These are phyloP conservation scores for Amphilophus citrinellus DNA, from an alignment of 2,113 vertebrate species.

Conservation along the genomic window DNA sequence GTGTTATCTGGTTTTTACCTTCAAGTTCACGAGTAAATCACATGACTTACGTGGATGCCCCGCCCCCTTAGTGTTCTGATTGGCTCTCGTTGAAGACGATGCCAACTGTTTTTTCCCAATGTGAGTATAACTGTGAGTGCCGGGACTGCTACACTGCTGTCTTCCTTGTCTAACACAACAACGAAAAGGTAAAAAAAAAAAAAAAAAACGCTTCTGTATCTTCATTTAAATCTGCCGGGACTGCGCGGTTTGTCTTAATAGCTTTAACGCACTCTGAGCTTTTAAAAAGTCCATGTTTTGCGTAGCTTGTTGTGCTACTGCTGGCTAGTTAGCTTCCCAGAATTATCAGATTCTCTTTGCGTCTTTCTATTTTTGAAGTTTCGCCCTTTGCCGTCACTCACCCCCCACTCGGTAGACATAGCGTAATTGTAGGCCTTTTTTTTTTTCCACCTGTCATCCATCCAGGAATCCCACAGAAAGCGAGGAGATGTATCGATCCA, in stretches of 20 bases:
- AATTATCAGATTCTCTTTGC: constrained; percentile 1
- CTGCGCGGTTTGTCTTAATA: fast-evolving
- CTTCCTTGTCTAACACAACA: fast-evolving
- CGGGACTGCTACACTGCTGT: fast-evolving
- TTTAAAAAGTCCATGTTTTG: not conserved
- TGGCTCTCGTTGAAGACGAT: constrained; percentile 17
- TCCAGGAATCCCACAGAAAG: not conserved
- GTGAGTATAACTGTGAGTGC: constrained; percentile 44
- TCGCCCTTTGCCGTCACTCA: not conserved
- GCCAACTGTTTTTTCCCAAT: not conserved
- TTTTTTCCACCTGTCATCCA: not conserved
- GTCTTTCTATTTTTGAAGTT: not conserved
- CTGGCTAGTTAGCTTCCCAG: not conserved
- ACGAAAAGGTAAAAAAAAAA: constrained; percentile 44
- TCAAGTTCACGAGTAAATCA: not conserved
- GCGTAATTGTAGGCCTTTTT: not conserved
- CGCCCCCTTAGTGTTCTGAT: constrained; percentile 59
- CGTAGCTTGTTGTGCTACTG: constrained; percentile 24
- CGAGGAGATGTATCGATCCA: constrained; percentile 75
- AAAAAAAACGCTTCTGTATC: fast-evolving
- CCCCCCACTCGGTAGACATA: no score
- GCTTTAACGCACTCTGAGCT: not conserved
- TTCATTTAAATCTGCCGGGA: not conserved
- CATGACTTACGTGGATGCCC: constrained; percentile 25
- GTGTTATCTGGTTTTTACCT: not conserved